Base-by-base conservation (phyloP, 2,888 invertebrate genomes). In the Drosophila atripex region DNA sequence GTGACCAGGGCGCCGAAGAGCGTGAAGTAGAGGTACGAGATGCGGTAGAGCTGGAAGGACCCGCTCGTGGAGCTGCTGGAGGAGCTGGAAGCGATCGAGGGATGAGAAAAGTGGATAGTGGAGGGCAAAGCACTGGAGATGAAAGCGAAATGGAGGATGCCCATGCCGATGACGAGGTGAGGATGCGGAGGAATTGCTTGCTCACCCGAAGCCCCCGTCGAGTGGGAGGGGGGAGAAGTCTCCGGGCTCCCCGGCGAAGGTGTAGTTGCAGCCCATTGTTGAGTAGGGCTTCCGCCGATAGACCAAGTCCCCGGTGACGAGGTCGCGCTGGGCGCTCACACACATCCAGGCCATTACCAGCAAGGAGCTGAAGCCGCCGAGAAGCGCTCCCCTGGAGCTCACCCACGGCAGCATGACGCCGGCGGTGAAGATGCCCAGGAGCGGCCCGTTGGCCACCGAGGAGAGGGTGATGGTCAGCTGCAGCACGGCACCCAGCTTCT, bases 21-120 rank as follows among this genome's bases (percentile, higher is more conserved):
- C 0, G 96, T 95, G 80, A 96, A 96, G 95, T 95, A 96, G 88
- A 96, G 92, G 90, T 96, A 96, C 0, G 96, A 96, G 8, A 96
- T 93, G 45, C 95, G 94, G 73, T 95, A 94, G 23, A 96, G 89
- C 59, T 88, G 85, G 32, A 92, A 92, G 1, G 89, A 80, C 0
- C 77, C 77, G 18, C 25, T 58, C 28, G 28, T 3, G 8, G 47
- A 2, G 12, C 14, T 43, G 47, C 3, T 41, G 3, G 6, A 28
- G 23, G 79, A 74, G 25, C 90, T 90, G 56, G 14, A 23, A 7
- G 16, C 12, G 12, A 35, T 23, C n/a, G 14, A 53, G 5, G 21
- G 16, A 23, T 41, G 1, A 25, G 14, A 9, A 43, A 32, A 32
- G 12, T 12, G 6, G 32, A 16, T 14, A 1, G 2, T 39, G 0